These are phyloP conservation scores for Lynx canadensis DNA, from an alignment of 2,113 vertebrate genomes.

Conservation along the genomic window DNA sequence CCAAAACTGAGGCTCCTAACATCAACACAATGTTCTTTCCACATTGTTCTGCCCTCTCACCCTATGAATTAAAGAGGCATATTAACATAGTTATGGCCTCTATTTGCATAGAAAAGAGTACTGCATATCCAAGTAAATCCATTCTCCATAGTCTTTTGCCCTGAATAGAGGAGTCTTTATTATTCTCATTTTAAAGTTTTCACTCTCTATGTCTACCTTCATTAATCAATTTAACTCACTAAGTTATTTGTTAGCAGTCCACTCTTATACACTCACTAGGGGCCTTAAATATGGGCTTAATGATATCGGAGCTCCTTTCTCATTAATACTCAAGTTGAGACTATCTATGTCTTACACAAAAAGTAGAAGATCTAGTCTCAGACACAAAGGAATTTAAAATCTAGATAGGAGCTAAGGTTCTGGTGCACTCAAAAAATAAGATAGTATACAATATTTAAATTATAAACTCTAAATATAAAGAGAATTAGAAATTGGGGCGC, in stretches of 20 bases:
- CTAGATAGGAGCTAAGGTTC: background rate
- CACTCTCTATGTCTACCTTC: slow-evolving; percentile 22
- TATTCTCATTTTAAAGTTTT: background rate
- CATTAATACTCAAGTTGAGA: background rate
- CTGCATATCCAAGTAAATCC: background rate
- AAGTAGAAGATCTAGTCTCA: slow-evolving; percentile 2
- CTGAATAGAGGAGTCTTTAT: background rate
- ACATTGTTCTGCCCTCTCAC: background rate
- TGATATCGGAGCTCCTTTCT: background rate
- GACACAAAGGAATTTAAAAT: slow-evolving; percentile 45
- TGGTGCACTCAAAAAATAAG: slow-evolving; percentile 9
- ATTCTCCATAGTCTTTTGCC: background rate
- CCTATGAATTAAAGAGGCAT: background rate
- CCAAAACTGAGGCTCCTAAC: background rate
- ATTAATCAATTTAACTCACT: slow-evolving; percentile 14
- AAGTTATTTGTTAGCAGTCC: background rate
- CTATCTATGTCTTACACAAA: background rate
- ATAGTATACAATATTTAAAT: slow-evolving; percentile 20
- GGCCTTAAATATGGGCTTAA: background rate
- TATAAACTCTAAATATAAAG: slow-evolving; percentile 22
- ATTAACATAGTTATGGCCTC: background rate
- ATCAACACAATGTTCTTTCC: background rate
- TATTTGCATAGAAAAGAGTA: background rate
- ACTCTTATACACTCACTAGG: background rate
- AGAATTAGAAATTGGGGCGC: background rate